Conservation (phyloP, 2,113 vertebrate species). For the Urocolius indicus region DNA sequence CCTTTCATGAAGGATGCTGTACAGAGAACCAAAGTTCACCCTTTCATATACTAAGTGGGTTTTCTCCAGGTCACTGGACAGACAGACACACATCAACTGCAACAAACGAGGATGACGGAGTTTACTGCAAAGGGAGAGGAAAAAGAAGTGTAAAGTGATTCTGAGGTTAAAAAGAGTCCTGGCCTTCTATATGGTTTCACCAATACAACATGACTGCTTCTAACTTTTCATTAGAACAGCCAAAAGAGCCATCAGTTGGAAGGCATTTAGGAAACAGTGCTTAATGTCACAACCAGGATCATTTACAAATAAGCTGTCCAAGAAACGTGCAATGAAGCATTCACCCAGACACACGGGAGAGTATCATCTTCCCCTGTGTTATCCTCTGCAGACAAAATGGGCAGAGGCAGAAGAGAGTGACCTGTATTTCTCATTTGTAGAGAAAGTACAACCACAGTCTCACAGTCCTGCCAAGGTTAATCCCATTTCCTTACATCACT, state of each 20-base stretch:
- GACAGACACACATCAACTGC: conserved; percentile 79
- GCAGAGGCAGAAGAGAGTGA: background rate
- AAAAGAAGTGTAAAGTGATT: background rate
- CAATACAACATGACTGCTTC: rapidly evolving
- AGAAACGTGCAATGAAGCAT: background rate
- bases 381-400: background rate
- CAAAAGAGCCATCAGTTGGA: background rate
- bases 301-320: background rate
- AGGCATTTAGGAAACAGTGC: background rate
- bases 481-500: background rate
- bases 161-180: background rate
- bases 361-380: background rate
- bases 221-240: background rate
- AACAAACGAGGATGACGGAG: conserved; percentile 79
- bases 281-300: background rate
- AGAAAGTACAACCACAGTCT: background rate
- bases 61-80: conserved; percentile 75
- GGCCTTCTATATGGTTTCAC: background rate
- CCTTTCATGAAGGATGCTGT: conserved; percentile 81
- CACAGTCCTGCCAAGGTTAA: background rate
- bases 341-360: rapidly evolving
- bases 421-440: background rate
- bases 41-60: conserved; percentile 79
- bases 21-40: conserved; percentile 76
- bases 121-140: conserved; percentile 65